Evolutionary conservation across 2,113 vertebrate genomes (phyloP).

Genomic region (Mastomys coucha): DNA sequence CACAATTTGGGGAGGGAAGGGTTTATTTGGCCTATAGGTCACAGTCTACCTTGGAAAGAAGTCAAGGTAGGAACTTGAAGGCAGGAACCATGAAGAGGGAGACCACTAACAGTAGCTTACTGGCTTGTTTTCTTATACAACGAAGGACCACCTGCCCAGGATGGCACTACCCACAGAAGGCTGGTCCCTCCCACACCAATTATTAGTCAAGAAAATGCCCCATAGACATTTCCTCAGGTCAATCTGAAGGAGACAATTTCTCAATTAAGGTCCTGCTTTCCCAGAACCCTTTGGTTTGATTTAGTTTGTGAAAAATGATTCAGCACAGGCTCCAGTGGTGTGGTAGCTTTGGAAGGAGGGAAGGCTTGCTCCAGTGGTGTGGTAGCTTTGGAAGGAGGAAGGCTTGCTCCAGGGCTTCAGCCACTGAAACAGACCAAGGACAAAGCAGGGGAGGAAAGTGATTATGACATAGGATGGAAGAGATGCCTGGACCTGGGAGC

Average conservation of each 20-base stretch:
- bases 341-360: neutral
- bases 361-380: no score
- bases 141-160: neutral
- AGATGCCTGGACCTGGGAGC: neutral
- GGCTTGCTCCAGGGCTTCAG: neutral
- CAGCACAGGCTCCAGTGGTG: neutral
- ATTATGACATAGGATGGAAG: neutral
- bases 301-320: neutral
- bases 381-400: neutral
- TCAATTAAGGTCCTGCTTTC: neutral
- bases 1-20: neutral
- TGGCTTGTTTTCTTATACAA: neutral
- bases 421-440: neutral
- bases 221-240: neutral
- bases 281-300: neutral
- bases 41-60: neutral
- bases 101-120: neutral
- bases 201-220: neutral
- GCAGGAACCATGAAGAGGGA: neutral
- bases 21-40: neutral
- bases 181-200: neutral
- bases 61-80: neutral
- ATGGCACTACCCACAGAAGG: no score
- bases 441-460: neutral
- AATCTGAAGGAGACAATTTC: neutral